Conservation (phyloP, 2,113 vertebrate species). For the Rhea americana region DNA sequence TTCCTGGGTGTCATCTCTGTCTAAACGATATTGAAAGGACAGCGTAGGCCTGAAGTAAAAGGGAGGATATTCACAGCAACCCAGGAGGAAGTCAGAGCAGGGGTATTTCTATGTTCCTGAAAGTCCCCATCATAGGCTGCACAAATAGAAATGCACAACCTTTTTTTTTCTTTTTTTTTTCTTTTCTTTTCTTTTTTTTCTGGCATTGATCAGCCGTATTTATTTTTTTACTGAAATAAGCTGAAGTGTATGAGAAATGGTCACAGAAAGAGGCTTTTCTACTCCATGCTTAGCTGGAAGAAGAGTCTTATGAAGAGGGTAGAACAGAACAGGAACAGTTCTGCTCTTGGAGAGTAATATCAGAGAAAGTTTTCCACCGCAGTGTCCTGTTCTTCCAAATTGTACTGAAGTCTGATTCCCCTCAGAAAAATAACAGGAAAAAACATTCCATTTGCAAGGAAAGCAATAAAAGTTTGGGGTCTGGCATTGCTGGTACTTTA, state of each 20-base stretch:
- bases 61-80: not conserved
- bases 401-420: not conserved
- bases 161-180: not conserved
- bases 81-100: not conserved
- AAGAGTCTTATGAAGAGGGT: not conserved
- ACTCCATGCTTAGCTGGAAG: not conserved
- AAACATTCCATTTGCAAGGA: constrained; percentile 5
- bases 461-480: constrained; percentile 48
- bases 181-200: not conserved
- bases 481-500: constrained; percentile 44
- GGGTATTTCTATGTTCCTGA: not conserved
- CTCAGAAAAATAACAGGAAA: constrained; percentile 26
- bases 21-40: not conserved
- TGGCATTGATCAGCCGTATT: not conserved
- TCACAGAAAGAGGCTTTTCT: not conserved
- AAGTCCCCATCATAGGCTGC: not conserved
- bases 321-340: not conserved
- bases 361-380: not conserved
- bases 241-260: not conserved
- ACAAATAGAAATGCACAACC: not conserved
- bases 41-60: not conserved
- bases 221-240: not conserved
- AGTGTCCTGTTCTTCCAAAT: not conserved
- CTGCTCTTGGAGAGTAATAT: not conserved
- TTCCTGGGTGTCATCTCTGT: not conserved